Conservation (phyloP, 1,140 invertebrate species). For the Amphibalanus amphitrite region DNA sequence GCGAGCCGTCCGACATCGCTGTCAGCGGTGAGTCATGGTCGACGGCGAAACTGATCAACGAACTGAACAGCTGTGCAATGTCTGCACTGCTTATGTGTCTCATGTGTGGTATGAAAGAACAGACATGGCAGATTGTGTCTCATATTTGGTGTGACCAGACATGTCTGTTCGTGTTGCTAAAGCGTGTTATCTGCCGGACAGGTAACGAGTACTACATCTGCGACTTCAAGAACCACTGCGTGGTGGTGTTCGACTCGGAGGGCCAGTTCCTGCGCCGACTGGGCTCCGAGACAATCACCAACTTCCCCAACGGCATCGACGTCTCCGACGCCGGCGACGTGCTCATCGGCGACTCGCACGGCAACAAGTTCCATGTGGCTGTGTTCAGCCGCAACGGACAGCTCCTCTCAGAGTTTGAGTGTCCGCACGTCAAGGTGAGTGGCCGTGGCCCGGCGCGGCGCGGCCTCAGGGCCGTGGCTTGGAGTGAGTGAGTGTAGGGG, state of each 20-base stretch:
- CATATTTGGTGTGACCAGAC: too few species aligned
- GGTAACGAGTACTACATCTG: slow-evolving; percentile 89
- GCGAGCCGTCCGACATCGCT: slow-evolving; percentile 90
- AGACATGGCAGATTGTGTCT: too few species aligned
- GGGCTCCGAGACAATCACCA: slow-evolving; percentile 85
- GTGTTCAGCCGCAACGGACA: slow-evolving; percentile 74
- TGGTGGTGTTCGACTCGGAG: slow-evolving; percentile 84
- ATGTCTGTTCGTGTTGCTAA: too few species aligned
- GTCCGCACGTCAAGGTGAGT: slow-evolving; percentile 78
- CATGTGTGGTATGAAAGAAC: too few species aligned
- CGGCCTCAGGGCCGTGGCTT: too few species aligned
- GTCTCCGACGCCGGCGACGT: slow-evolving; percentile 91
- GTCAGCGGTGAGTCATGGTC: slow-evolving; percentile 49
- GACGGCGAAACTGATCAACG: too few species aligned
- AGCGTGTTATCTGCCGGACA: too few species aligned
- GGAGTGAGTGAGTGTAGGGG: too few species aligned
- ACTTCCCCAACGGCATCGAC: slow-evolving; percentile 94
- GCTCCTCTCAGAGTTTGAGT: slow-evolving; percentile 83
- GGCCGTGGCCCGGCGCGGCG: too few species aligned
- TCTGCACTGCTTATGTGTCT: too few species aligned
- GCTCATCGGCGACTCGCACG: slow-evolving; percentile 90
- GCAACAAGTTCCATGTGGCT: slow-evolving; percentile 90
- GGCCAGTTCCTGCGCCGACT: slow-evolving; percentile 79
- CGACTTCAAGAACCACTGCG: slow-evolving; percentile 94
- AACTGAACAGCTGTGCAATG: too few species aligned